These are phyloP conservation scores for Ectemnius continuus DNA, from an alignment of 2,888 invertebrate species.

Conservation along the genomic window DNA sequence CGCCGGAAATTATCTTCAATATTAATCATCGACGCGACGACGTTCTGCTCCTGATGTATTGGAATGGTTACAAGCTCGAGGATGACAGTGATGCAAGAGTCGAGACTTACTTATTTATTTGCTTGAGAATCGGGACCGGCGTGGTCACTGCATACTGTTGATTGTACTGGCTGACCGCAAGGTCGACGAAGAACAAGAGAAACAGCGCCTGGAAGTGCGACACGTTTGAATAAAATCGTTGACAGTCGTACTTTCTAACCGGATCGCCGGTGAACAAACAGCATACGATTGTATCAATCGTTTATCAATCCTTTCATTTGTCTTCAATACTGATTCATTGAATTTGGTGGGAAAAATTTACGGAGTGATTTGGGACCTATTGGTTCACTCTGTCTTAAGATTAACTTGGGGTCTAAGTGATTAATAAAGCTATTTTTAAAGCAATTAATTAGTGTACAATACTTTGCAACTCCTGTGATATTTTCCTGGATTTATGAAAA, in stretches of 20 bases:
- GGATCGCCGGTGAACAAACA: constrained; percentile 14
- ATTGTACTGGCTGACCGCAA: constrained; percentile 67
- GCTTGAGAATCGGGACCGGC: constrained; percentile 90
- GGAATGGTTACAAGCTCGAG: not conserved
- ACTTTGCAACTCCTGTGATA: no score
- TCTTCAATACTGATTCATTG: no score
- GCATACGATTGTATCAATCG: no score
- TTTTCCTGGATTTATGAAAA: no score
- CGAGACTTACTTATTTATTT: constrained; percentile 84
- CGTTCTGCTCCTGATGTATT: not conserved
- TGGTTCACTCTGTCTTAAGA: no score
- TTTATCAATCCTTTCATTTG: no score
- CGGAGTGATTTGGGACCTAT: no score
- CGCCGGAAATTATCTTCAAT: not conserved
- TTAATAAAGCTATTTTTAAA: no score
- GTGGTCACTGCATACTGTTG: constrained; percentile 78
- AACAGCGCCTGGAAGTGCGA: constrained; percentile 63
- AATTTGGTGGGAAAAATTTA: no score
- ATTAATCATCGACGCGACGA: no score
- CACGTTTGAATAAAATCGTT: constrained; percentile 49
- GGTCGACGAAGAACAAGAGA: constrained; percentile 60
- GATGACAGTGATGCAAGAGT: constrained; percentile 4
- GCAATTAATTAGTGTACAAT: no score
- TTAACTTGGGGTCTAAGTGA: no score
- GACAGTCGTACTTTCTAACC: constrained; percentile 50